A percentile compares a stretch with the other conserved stretches of the same genome.
These are phyloP conservation scores for Apotomis betuletana DNA, from an alignment of 2,888 invertebrate species.

Conservation along the genomic window DNA sequence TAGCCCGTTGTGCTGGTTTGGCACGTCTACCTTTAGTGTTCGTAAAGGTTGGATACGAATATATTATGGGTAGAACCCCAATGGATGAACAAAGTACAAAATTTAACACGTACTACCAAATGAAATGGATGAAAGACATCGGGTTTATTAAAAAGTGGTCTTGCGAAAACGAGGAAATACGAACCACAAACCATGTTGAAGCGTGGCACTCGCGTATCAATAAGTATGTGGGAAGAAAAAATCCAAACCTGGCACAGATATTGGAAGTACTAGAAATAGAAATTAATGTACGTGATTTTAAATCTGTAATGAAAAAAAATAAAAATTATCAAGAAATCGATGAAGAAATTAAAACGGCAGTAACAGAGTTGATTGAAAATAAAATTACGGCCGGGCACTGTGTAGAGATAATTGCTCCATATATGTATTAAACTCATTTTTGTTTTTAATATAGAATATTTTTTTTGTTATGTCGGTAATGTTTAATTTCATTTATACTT, in stretches of 20 bases:
- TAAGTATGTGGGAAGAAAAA: conserved; percentile 10
- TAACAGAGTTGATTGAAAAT: not conserved
- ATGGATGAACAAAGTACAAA: not conserved
- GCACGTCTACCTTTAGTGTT: not conserved
- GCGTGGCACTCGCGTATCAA: conserved; percentile 5
- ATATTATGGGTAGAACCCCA: not conserved
- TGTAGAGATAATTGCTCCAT: not conserved
- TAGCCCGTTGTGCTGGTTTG: conserved; percentile 20
- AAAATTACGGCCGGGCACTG: conserved; percentile 6
- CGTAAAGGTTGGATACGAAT: conserved; percentile 1
- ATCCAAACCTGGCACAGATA: not conserved
- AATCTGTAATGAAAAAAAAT: not conserved
- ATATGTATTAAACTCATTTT: too few relatives aligned
- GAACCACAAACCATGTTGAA: not conserved
- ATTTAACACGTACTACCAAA: conserved; percentile 20
- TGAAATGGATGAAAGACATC: conserved; percentile 24
- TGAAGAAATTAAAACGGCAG: not conserved
- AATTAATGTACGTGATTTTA: conserved; percentile 2
- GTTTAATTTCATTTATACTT: too few relatives aligned
- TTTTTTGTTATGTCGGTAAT: too few relatives aligned
- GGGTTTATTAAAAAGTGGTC: conserved; percentile 9
- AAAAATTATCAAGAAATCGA: conserved; percentile 13
- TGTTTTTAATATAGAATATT: too few relatives aligned
- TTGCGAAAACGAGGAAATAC: not conserved
- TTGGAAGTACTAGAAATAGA: conserved; percentile 10